Percentiles rank a stretch among this genome's conserved stretches.
These are phyloP conservation scores for Acromyrmex charruanus DNA, from an alignment of 1,140 invertebrate species.

Conservation along the genomic window DNA sequence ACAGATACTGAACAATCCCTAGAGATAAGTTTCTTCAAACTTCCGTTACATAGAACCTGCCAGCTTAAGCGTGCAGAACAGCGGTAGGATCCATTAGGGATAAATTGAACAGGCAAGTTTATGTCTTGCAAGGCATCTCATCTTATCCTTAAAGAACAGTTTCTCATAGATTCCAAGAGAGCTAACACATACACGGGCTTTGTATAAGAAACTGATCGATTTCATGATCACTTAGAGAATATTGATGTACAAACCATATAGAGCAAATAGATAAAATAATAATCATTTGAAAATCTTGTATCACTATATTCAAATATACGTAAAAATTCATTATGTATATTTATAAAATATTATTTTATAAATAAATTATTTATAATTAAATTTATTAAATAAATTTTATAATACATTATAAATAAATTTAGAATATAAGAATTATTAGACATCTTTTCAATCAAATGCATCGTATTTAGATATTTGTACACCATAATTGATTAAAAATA, in stretches of 20 bases:
- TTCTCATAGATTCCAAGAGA: conserved; percentile 5
- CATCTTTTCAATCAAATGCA: too few relatives aligned
- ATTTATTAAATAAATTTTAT: too few relatives aligned
- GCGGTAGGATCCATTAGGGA: conserved; percentile 22
- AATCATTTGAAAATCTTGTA: not conserved
- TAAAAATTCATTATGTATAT: too few relatives aligned
- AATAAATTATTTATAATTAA: too few relatives aligned
- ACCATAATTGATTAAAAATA: too few relatives aligned
- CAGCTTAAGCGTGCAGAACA: conserved; percentile 8
- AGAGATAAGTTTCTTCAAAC: conserved; percentile 30
- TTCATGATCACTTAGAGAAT: not conserved
- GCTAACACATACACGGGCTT: not conserved
- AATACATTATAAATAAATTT: too few relatives aligned
- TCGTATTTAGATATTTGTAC: too few relatives aligned
- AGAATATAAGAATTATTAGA: too few relatives aligned
- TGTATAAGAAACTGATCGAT: conserved; percentile 14
- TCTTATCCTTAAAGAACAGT: conserved; percentile 11
- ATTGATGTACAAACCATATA: not conserved
- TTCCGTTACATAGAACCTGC: conserved; percentile 18
- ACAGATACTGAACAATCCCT: not conserved
- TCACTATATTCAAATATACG: not conserved
- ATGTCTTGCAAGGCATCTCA: not conserved
- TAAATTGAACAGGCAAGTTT: conserved; percentile 41
- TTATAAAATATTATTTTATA: too few relatives aligned
- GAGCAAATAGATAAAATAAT: not conserved